Evolutionary conservation across 2,797 vertebrate species (phyloP).

Genomic region (Pipistrellus pygmaeus): DNA sequence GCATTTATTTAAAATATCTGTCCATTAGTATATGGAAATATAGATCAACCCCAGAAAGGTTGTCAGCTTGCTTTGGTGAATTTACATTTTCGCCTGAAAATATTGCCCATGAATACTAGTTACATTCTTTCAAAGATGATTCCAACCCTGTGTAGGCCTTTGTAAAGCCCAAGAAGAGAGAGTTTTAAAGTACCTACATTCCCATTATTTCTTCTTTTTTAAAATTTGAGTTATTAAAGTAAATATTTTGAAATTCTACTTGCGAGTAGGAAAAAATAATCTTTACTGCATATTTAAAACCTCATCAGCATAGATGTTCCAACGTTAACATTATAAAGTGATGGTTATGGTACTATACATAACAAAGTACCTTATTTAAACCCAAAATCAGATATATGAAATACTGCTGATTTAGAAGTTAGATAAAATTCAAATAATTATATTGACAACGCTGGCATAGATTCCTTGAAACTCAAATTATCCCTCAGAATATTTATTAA

Average conservation of each 20-base stretch:
- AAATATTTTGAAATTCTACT: neutral
- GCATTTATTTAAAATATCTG: conserved; percentile 16
- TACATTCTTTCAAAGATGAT: neutral
- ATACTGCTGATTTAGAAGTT: neutral
- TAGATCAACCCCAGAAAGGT: neutral
- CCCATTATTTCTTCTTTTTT: neutral
- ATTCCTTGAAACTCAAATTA: conserved; percentile 3
- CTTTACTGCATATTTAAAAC: neutral
- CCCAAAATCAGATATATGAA: neutral
- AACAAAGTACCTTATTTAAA: neutral
- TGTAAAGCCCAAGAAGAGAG: neutral
- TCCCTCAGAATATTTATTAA: neutral
- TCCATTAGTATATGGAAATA: neutral
- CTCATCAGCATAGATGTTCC: neutral
- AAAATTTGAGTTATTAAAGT: neutral
- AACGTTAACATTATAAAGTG: conserved; percentile 16
- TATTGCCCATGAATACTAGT: neutral
- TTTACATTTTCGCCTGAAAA: neutral
- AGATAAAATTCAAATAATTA: neutral
- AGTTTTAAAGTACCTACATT: neutral
- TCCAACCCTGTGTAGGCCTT: neutral
- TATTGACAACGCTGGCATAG: neutral
- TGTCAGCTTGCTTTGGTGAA: neutral
- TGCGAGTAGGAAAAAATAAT: neutral
- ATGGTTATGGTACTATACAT: neutral